Evolutionary conservation across 2,888 invertebrate species (phyloP).

Genomic region (Macaria liturata): DNA sequence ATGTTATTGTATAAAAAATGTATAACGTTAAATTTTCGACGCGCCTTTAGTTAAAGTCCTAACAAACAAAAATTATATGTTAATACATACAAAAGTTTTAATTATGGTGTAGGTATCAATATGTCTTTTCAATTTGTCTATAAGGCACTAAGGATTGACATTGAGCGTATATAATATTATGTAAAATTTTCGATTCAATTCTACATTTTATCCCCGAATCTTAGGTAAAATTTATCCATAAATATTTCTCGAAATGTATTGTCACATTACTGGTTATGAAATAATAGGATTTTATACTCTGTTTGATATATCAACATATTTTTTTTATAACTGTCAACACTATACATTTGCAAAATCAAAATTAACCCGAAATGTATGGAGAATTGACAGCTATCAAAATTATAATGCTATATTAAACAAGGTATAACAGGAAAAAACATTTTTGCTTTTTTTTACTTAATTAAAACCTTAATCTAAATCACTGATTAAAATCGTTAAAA

Average conservation of each 20-base stretch:
- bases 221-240: conserved; percentile 37
- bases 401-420: no score
- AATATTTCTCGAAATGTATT: conserved; percentile 40
- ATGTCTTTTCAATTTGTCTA: conserved; percentile 38
- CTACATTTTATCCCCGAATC: conserved; percentile 49
- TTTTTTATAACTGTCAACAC: no score
- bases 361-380: no score
- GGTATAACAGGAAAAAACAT: no score
- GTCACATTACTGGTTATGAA: conserved; percentile 53
- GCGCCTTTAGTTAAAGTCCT: no score
- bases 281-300: conserved; percentile 51
- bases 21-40: no score
- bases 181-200: conserved; percentile 38
- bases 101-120: conserved; percentile 26
- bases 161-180: conserved; percentile 55
- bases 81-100: conserved; percentile 18
- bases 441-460: no score
- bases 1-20: no score
- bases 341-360: no score
- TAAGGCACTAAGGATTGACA: conserved; percentile 77
- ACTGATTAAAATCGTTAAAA: conserved; percentile 61
- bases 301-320: no score
- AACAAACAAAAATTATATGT: conserved; percentile 13
- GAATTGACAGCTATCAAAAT: no score
- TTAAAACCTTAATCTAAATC: conserved; percentile 41